Percentiles rank a stretch among this genome's conserved stretches.
phyloP scores from a whole-genome alignment of 2,113 vertebrate species.

The Colius striatus region DNA sequence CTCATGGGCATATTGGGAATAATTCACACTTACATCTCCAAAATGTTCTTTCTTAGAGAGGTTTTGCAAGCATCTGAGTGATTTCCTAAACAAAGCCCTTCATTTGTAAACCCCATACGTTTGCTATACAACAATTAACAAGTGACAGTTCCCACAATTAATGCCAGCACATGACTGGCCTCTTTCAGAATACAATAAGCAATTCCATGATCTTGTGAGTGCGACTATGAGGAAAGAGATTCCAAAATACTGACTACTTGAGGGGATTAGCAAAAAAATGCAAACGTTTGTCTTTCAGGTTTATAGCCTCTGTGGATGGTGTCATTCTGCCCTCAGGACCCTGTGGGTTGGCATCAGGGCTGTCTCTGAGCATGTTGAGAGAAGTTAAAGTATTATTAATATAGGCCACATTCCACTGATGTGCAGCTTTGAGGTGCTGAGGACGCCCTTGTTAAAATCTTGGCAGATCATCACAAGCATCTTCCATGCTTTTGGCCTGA shows the following conservation, averaged over 20 bases:
- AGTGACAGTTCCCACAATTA: constrained; percentile 18
- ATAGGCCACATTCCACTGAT: constrained; percentile 26
- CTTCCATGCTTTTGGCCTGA: constrained; percentile 5
- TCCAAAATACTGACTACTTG: not conserved
- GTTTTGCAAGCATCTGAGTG: not conserved
- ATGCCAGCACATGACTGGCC: not conserved
- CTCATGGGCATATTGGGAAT: not conserved
- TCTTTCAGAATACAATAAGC: not conserved
- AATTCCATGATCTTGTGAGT: not conserved
- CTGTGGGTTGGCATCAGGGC: constrained; percentile 27
- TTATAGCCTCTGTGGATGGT: not conserved
- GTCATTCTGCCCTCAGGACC: constrained; percentile 32
- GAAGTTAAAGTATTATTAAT: constrained; percentile 29
- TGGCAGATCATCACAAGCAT: constrained; percentile 53
- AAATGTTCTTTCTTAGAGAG: not conserved
- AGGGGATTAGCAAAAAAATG: constrained; percentile 45
- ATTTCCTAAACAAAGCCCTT: not conserved
- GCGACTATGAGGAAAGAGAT: not conserved
- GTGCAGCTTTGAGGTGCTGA: constrained; percentile 12
- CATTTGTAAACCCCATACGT: not conserved
- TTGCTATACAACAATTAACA: not conserved
- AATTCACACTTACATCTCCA: not conserved
- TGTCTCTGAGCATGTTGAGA: constrained; percentile 15
- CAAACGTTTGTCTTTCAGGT: constrained; percentile 23
- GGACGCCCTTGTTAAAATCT: constrained; percentile 39